Evolutionary conservation across 2,113 vertebrate species (phyloP), one percentile per base, ranked within the genome.

Genomic region (Tringa solitaria): DNA sequence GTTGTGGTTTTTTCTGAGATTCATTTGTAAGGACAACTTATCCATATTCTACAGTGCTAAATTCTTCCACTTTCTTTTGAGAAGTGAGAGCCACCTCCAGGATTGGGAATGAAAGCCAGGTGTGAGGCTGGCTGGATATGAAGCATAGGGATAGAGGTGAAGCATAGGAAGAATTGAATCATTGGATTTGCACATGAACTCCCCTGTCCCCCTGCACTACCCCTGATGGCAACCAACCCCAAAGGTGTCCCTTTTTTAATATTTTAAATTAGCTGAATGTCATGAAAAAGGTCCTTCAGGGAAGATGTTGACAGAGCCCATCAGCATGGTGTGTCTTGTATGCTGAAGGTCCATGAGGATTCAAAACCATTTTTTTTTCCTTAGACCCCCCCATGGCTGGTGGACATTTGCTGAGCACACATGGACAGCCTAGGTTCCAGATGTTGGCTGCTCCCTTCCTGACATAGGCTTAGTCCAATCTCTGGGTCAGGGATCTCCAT

Each of bases 131-230:
- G 41, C n/a, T 76, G 57, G 10, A 46, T 28, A 56, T 27, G 37
- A 89, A 75, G 9, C 6, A 8, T 0, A 69, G 4, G 14, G 23
- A 12, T 63, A 43, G 26, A 76, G 37, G 8, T 65, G 33, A 63
- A 72, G 17, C n/a, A 37, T 4, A 41, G 32, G 20, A 92, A 54
- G 61, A 33, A 33, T 20, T 59, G 50, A 26, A 51, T 37, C 48
- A 12, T 5, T 54, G 23, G 9, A 28, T 84, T 50, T 86, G 39
- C 12, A 75, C 22, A 32, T 30, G 32, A 72, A n/a, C 43, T 39
- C 0, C 0, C 20, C 23, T 82, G 41, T 33, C 8, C 8, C 24
- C 5, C 21, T 67, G 21, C 22, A 54, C n/a, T 48, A 37, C 8
- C 5, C 4, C 13, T 65, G 20, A 11, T 33, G 32, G 26, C 51